These are phyloP conservation scores for Sternotherus odoratus DNA, from an alignment of 2,797 vertebrate genomes.

Conservation along the genomic window DNA sequence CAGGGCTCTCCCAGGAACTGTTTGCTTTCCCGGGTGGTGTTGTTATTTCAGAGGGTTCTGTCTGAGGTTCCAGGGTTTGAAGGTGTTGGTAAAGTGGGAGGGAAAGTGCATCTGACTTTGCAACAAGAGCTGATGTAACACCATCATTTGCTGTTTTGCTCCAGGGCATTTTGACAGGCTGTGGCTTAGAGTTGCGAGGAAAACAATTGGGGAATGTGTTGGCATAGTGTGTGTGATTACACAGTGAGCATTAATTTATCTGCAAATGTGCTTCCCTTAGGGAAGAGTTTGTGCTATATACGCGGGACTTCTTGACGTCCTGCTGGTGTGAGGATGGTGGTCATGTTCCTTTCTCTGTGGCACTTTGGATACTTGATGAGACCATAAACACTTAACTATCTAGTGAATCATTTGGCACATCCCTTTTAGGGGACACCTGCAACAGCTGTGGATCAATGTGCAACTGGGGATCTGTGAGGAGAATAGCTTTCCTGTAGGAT, in stretches of 20 bases:
- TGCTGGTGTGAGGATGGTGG: fast-evolving
- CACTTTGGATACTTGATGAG: neutral
- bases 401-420: fast-evolving
- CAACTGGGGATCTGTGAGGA: neutral
- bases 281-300: neutral
- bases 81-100: neutral
- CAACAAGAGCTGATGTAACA: neutral
- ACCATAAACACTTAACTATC: neutral
- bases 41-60: neutral
- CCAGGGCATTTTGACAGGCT: fast-evolving
- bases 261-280: neutral
- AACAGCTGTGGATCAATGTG: neutral
- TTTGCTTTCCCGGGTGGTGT: neutral
- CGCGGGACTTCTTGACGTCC: neutral
- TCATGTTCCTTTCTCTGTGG: neutral
- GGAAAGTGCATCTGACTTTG: neutral
- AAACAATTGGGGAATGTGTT: too few species aligned
- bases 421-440: neutral
- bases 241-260: neutral
- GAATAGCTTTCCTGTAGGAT: neutral
- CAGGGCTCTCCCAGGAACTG: neutral
- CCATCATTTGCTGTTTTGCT: neutral
- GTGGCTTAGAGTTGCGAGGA: fast-evolving
- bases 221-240: too few species aligned
- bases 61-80: neutral